Conservation (phyloP, 1,140 invertebrate genomes). For the Drosophila parvula region DNA sequence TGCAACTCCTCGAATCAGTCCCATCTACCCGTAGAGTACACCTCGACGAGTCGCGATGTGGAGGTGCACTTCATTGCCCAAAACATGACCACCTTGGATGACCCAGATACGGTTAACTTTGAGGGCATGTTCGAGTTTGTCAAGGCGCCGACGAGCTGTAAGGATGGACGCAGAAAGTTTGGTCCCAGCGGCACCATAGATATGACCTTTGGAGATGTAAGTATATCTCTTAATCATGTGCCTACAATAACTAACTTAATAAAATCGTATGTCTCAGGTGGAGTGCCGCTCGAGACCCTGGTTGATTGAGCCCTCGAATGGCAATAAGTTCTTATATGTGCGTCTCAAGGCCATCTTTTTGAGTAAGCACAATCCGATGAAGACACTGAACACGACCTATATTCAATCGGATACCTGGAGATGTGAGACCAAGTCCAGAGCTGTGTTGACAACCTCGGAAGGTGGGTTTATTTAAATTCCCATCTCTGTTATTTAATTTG, state of each 20-base stretch:
- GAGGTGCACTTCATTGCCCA: constrained; percentile 92
- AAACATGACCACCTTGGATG: constrained; percentile 92
- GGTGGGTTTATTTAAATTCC: constrained; percentile 35
- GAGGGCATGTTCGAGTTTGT: constrained; percentile 93
- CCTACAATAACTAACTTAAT: too few relatives aligned
- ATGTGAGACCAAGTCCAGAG: constrained; percentile 80
- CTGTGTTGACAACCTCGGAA: constrained; percentile 81
- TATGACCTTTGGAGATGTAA: constrained; percentile 89
- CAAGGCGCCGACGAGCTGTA: constrained; percentile 87
- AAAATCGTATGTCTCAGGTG: constrained; percentile 84
- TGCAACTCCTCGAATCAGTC: constrained; percentile 85
- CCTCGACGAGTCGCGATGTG: constrained; percentile 90
- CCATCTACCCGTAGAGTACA: constrained; percentile 88
- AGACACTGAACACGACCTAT: constrained; percentile 69
- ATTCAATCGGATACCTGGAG: constrained; percentile 60
- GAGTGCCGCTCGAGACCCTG: constrained; percentile 91
- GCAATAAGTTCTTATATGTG: constrained; percentile 84
- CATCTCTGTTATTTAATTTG: not conserved
- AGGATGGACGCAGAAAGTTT: constrained; percentile 87
- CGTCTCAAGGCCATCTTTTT: constrained; percentile 81
- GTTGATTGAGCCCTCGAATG: constrained; percentile 90
- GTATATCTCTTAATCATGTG: constrained; percentile 33
- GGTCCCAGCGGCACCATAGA: constrained; percentile 91
- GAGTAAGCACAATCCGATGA: constrained; percentile 79
- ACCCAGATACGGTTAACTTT: constrained; percentile 92